Base-by-base conservation (phyloP, 2,888 invertebrate species). In the Sarcophaga carnaria region DNA sequence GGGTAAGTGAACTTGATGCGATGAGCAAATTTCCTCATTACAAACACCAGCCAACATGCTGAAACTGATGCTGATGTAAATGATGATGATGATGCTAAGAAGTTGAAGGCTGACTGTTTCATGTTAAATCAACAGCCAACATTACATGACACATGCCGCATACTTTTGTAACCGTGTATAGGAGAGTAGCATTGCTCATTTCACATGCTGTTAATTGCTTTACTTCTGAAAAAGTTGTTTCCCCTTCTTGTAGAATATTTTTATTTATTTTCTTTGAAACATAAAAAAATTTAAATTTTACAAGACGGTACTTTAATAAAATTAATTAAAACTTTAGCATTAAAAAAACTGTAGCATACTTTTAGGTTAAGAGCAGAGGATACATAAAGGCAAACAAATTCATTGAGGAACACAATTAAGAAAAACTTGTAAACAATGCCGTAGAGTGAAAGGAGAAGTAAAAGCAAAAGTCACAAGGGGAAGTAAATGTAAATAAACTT, bases 261-360 rank as follows among this genome's bases (percentile, higher is more conserved):
- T 54, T 54, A 20, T 47, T 62, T 47, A 69, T 10, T 54, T 54
- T 54, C 12, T 14, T 77, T 77, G 6, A 49, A 54, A 49, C 4
- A 49, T 14, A 49, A 22, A 45, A 67, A 47, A n/a, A 45, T 8
- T 5, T 45, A 47, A 37, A 20, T 8, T 62, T 62, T n/a, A 20
- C 47, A 12, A n/a, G 25, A 47, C 22, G 54, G 72, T 49, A 69
- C 20, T 76, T 80, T 66, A 84, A 59, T 84, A n/a, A 59, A 64
- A 59, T 76, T 80, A 84, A 80, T 84, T 84, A 66, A 80, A 84
- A 79, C 70, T 84, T 83, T 54, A 69, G n/a, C 25, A 54, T 81
- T 75, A 45, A 14, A 4, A 45, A 74, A 45, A 37, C 11, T 47
- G 6, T 62, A 47, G 62, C 14, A 63, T 17, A 74, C 5, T 27